Conservation (phyloP, 2,113 vertebrate genomes). For the Orthochromis indermauri region DNA sequence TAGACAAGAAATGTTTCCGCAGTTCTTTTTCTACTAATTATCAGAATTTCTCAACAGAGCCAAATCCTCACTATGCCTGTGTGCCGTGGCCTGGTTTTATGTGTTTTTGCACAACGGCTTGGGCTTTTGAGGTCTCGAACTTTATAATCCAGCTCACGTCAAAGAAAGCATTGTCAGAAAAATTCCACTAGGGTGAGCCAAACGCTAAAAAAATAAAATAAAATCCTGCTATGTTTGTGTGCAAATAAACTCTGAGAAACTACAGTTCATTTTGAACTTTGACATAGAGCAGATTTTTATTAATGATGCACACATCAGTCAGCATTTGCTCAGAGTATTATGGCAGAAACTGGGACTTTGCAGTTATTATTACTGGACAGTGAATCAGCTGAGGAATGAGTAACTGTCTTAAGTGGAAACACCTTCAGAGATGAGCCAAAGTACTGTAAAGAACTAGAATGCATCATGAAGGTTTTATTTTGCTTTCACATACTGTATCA, state of each 20-base stretch:
- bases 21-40: neutral
- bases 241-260: neutral
- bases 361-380: neutral
- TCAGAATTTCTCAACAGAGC: neutral
- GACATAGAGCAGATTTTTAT: neutral
- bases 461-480: neutral
- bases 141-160: neutral
- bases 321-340: neutral
- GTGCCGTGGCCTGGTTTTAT: neutral
- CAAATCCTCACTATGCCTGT: neutral
- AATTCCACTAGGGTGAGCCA: constrained; percentile 45
- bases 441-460: neutral
- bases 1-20: neutral
- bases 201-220: neutral
- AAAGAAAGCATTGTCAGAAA: neutral
- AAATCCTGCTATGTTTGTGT: neutral
- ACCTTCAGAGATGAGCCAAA: neutral
- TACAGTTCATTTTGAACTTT: neutral
- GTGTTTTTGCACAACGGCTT: neutral
- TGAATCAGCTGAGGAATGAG: neutral
- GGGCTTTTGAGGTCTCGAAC: neutral
- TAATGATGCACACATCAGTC: neutral
- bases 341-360: neutral
- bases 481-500: neutral
- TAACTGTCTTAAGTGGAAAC: neutral